Evolutionary conservation across 1,140 invertebrate species (phyloP).

Genomic region (Argopecten irradians): DNA sequence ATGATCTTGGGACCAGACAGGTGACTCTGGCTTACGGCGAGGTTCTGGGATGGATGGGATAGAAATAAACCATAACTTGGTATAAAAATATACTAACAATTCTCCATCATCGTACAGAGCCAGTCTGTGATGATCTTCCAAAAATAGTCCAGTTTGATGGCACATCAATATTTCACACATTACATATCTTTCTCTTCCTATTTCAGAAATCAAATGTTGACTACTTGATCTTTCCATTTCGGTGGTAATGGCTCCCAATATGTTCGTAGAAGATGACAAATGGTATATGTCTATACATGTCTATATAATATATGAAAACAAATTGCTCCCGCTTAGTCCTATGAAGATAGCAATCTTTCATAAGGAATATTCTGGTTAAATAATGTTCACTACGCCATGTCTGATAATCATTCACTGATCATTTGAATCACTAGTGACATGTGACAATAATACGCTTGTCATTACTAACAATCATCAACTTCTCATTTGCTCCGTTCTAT

Average conservation of each 20-base stretch:
- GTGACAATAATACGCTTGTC: neutral
- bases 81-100: constrained; percentile 19
- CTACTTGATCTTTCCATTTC: neutral
- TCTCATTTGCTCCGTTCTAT: neutral
- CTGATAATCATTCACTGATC: neutral
- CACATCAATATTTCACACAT: neutral
- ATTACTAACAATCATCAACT: neutral
- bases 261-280: neutral
- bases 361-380: neutral
- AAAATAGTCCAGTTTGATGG: neutral
- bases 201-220: neutral
- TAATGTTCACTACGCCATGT: neutral
- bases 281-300: neutral
- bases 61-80: neutral
- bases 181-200: neutral
- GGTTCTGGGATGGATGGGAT: neutral
- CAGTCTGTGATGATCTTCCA: neutral
- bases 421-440: neutral
- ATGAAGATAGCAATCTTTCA: neutral
- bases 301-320: no score
- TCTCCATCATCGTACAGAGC: neutral
- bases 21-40: no score
- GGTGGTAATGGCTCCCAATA: neutral
- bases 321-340: neutral
- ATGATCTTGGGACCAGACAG: no score